Evolutionary conservation across 2,797 vertebrate genomes (phyloP), one percentile per base, ranked within the genome.

Genomic region (Betta splendens): DNA sequence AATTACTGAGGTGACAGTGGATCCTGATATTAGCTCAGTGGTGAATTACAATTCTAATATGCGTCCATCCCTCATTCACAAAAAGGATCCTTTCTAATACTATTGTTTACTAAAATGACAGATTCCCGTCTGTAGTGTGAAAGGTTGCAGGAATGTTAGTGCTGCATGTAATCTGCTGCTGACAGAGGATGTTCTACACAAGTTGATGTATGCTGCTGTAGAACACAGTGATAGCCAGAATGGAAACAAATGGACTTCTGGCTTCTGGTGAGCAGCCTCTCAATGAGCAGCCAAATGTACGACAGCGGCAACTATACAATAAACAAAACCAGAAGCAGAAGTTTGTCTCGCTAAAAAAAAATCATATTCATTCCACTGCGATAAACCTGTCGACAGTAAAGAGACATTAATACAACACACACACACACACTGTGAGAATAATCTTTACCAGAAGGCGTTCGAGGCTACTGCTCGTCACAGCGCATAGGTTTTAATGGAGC

Each of bases 401-500:
- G 53, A 9, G 13, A 33, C 13, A 3, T 4, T 12, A 31, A 31
- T 31, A 12, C 31, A n/a, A 47, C 58, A 31, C 39, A 29, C 11
- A 28, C 57, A 62, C 57, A 50, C 40, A 46, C 36, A 51, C 60
- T 51, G n/a, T 43, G 22, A 23, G 8, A 43, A 39, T 45, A 47
- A 66, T 47, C 29, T 42, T 57, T 54, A 54, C 42, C 42, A 55
- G 57, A 57, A 52, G 67, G 32, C 51, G 64, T 81, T 80, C 42
- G 67, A 79, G 71, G 73, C 52, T 69, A 42, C 69, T 69, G 61
- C 53, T 29, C 75, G 68, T 72, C 74, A 81, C 80, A 77, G 50
- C 61, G 51, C 72, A 74, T 83, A 73, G 84, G 73, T 74, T 50
- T 85, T 47, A 87, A 18, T 80, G 74, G 52, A 66, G 54, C 65